These are phyloP conservation scores for Agriopis aurantiaria DNA, from an alignment of 2,888 invertebrate species.

Conservation along the genomic window DNA sequence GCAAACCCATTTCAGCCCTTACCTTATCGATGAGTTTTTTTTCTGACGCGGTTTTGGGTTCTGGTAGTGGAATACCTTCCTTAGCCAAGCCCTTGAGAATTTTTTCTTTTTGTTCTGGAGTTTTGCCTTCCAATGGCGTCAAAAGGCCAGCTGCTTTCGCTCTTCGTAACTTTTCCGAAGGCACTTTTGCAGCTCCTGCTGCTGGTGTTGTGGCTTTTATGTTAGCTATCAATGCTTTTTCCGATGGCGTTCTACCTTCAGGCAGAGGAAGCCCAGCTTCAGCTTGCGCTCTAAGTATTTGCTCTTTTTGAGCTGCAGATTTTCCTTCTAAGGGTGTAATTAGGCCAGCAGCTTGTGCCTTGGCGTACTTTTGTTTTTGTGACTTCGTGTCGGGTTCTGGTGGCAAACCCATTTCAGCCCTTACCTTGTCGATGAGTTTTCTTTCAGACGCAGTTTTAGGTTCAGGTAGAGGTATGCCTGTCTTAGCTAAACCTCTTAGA, in stretches of 20 bases:
- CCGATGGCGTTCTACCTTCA: conserved; percentile 50
- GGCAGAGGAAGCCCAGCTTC: conserved; percentile 52
- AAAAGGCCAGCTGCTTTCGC: no score
- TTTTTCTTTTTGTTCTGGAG: no score
- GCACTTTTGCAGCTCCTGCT: conserved; percentile 9
- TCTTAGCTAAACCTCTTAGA: conserved; percentile 38
- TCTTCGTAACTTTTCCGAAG: no score
- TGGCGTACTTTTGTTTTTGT: conserved; percentile 50
- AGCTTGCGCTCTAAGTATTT: conserved; percentile 47
- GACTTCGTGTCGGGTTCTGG: conserved; percentile 35
- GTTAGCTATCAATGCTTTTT: conserved; percentile 45
- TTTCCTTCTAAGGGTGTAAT: conserved; percentile 49
- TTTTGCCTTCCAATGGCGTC: no score
- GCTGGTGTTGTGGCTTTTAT: conserved; percentile 32
- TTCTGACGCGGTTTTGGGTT: conserved; percentile 24
- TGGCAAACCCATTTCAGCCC: conserved; percentile 22
- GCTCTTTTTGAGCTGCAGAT: conserved; percentile 49
- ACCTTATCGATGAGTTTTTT: background rate
- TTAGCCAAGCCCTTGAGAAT: no score
- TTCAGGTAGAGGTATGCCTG: conserved; percentile 50
- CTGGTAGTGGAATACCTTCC: no score
- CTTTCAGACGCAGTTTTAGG: conserved; percentile 50
- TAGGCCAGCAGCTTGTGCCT: conserved; percentile 45
- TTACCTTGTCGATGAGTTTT: conserved; percentile 47
- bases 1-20: background rate